Conservation (phyloP, 1,140 invertebrate species). For the Cyclina sinensis region DNA sequence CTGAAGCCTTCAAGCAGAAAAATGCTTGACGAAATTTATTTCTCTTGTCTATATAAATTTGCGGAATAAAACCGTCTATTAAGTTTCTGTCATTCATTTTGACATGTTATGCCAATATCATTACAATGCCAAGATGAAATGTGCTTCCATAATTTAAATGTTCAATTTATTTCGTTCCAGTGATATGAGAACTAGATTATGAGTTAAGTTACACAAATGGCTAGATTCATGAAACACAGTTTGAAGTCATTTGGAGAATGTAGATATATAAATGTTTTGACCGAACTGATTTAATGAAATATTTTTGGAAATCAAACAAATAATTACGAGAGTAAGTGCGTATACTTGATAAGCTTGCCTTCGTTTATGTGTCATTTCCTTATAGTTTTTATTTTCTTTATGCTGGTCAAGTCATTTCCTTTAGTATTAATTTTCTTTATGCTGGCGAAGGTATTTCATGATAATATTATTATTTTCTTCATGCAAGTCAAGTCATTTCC, state of each 20-base stretch:
- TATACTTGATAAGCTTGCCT: too few relatives aligned
- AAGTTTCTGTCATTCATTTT: background rate
- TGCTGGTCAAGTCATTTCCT: too few relatives aligned
- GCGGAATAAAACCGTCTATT: background rate
- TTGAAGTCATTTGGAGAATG: background rate
- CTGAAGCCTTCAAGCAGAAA: too few relatives aligned
- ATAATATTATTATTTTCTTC: too few relatives aligned
- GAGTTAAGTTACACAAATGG: background rate
- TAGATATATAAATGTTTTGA: background rate
- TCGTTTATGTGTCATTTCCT: too few relatives aligned
- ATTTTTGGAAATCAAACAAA: too few relatives aligned
- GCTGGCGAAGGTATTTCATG: too few relatives aligned
- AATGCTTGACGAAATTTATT: background rate
- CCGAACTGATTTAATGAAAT: too few relatives aligned
- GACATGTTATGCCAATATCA: background rate
- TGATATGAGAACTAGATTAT: background rate
- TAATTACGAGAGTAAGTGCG: too few relatives aligned
- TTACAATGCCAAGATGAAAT: background rate
- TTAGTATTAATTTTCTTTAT: too few relatives aligned
- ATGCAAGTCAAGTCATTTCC: too few relatives aligned
- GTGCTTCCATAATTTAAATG: background rate
- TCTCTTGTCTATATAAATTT: background rate
- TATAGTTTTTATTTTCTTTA: too few relatives aligned
- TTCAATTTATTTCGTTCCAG: background rate
- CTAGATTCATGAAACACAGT: background rate